These are phyloP conservation scores for Pegoplata infirma DNA, from an alignment of 2,888 invertebrate species.

Conservation along the genomic window DNA sequence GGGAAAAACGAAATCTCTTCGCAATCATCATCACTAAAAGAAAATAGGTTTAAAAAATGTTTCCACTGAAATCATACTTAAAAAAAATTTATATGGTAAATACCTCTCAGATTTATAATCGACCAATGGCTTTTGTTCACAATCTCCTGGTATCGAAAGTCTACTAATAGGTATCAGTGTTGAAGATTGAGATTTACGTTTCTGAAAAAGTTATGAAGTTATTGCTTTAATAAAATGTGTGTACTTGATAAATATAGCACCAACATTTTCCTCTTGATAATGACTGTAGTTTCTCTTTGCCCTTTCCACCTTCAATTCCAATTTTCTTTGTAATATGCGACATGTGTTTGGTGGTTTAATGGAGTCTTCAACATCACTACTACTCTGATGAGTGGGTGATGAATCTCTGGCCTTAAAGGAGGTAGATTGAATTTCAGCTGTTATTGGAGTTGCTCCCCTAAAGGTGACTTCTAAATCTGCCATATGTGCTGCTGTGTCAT, in stretches of 20 bases:
- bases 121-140: slow-evolving; percentile 75
- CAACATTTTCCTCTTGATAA: slow-evolving; percentile 69
- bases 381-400: slow-evolving; percentile 64
- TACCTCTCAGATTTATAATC: slow-evolving; percentile 77
- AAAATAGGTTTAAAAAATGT: not conserved
- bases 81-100: not conserved
- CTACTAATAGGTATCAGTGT: slow-evolving; percentile 77
- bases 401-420: slow-evolving; percentile 55
- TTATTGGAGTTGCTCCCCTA: slow-evolving; percentile 64
- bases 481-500: slow-evolving; percentile 69
- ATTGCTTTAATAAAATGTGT: slow-evolving; percentile 2
- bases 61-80: not conserved
- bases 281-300: slow-evolving; percentile 77
- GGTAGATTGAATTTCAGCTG: slow-evolving; percentile 37
- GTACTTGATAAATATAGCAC: not conserved
- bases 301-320: slow-evolving; percentile 78
- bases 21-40: slow-evolving; percentile 69
- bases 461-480: slow-evolving; percentile 74
- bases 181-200: slow-evolving; percentile 74
- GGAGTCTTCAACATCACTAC: slow-evolving; percentile 46
- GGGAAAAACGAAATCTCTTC: slow-evolving; percentile 78
- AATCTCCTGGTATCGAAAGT: slow-evolving; percentile 76
- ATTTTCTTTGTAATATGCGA: slow-evolving; percentile 77
- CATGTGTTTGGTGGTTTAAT: slow-evolving; percentile 75
- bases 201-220: slow-evolving; percentile 64